phyloP scores from a whole-genome alignment of 53 echinoderm and acorn worm genomes.

The Holothuria leucospilota region DNA sequence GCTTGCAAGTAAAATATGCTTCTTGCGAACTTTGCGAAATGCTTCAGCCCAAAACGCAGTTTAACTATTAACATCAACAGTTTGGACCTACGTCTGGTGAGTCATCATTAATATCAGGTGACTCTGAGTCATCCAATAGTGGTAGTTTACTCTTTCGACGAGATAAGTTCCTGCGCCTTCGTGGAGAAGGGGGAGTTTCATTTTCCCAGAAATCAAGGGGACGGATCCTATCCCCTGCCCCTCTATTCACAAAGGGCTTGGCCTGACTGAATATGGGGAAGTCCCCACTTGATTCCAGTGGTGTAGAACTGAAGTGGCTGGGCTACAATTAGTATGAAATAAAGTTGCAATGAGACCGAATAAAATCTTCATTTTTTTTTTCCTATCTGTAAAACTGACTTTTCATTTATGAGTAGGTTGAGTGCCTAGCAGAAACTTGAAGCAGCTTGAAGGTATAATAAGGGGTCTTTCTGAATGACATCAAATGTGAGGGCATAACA shows the following conservation, averaged over 20 bases:
- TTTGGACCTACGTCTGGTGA: conserved; percentile 30
- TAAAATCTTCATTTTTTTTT: too few species aligned
- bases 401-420: too few species aligned
- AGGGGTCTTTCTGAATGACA: too few species aligned
- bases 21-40: too few species aligned
- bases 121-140: conserved; percentile 4
- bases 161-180: neutral
- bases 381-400: too few species aligned
- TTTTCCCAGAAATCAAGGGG: conserved; percentile 43
- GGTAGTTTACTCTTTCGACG: conserved; percentile 14
- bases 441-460: too few species aligned
- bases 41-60: neutral
- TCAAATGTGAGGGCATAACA: too few species aligned
- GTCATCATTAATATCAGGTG: neutral
- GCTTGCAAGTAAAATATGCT: too few species aligned
- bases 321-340: conserved; percentile 9
- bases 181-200: neutral
- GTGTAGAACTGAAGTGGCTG: conserved; percentile 36
- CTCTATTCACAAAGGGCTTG: conserved; percentile 1
- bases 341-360: too few species aligned
- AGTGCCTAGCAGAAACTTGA: too few species aligned
- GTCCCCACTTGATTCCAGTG: conserved; percentile 1
- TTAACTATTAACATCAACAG: neutral
- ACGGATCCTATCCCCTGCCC: conserved; percentile 29
- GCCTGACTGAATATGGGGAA: conserved; percentile 43